Base-by-base conservation (phyloP, 2,113 vertebrate species). In the Clupea harengus region DNA sequence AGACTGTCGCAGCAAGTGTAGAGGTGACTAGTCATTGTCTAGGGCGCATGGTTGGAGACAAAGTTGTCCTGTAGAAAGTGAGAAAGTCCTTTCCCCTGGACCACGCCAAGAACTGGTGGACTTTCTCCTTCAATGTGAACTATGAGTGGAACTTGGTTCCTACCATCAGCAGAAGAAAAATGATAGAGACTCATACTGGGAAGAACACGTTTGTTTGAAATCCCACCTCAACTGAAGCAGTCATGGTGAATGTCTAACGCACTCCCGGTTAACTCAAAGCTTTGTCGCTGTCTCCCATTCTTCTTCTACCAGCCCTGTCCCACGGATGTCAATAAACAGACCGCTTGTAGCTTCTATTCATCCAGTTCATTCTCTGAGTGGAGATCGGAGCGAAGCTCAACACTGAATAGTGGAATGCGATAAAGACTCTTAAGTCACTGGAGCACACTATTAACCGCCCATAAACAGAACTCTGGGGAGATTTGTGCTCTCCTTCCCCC, bases 351-450 rank as follows among this genome's bases (percentile, higher is more conserved):
- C n/a, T 13, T 20, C 54, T 60, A 20, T 60, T 60, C 54, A 60
- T 3, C 54, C 54, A 60, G 54, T 60, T 5, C 54, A 22, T 60
- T 60, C 22, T 25, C n/a, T 67, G 64, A 25, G 64, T 28, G 64
- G 25, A 67, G 64, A 67, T 67, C 10, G 64, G 91, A 90, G 90
- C 67, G 81, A 83, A 84, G 83, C 64, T 28, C 64, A 67, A 67
- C n/a, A 3, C n/a, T 25, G 64, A 67, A 28, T 28, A 28, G 64
- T 28, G 64, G 54, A 28, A 28, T 11, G 64, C n/a, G n/a, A 67
- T 67, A 67, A 67, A 67, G 64, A 67, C 8, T 67, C 64, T 67
- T 67, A 67, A 67, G 64, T 67, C 64, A 67, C n/a, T 67, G 64
- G 9, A 67, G 64, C 64, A 67, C n/a, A 8, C 64, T 67, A 67